Percentiles rank a stretch among this genome's conserved stretches.
These are phyloP conservation scores for Polyodon spathula DNA, from an alignment of 2,113 vertebrate species.

Conservation along the genomic window DNA sequence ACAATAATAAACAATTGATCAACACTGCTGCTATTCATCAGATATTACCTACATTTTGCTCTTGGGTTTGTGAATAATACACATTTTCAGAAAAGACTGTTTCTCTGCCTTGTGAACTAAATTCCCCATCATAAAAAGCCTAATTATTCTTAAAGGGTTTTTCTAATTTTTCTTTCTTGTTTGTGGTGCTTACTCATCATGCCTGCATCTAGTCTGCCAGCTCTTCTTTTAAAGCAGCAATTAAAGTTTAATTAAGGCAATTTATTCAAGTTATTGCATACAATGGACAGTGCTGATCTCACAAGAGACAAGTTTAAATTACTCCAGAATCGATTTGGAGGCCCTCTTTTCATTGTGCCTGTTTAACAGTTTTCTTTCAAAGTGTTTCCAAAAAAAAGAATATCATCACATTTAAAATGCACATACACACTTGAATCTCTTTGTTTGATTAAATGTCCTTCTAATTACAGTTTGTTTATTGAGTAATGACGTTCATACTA, in stretches of 20 bases:
- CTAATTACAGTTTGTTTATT: too few relatives aligned
- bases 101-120: neutral
- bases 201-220: neutral
- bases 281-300: neutral
- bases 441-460: too few relatives aligned
- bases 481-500: too few relatives aligned
- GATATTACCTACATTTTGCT: neutral
- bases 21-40: too few relatives aligned
- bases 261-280: neutral
- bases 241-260: conserved; percentile 4
- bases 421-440: too few relatives aligned
- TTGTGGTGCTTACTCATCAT: neutral
- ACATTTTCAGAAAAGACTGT: neutral
- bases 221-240: neutral
- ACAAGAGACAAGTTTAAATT: neutral
- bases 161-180: neutral
- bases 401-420: too few relatives aligned
- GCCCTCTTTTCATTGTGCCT: too few relatives aligned
- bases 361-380: too few relatives aligned
- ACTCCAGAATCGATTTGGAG: too few relatives aligned
- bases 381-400: too few relatives aligned
- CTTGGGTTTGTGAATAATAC: neutral
- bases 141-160: neutral
- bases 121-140: neutral
- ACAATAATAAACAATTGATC: too few relatives aligned